These are phyloP conservation scores for Eupeodes corollae DNA, from an alignment of 1,140 invertebrate species.

Conservation along the genomic window DNA sequence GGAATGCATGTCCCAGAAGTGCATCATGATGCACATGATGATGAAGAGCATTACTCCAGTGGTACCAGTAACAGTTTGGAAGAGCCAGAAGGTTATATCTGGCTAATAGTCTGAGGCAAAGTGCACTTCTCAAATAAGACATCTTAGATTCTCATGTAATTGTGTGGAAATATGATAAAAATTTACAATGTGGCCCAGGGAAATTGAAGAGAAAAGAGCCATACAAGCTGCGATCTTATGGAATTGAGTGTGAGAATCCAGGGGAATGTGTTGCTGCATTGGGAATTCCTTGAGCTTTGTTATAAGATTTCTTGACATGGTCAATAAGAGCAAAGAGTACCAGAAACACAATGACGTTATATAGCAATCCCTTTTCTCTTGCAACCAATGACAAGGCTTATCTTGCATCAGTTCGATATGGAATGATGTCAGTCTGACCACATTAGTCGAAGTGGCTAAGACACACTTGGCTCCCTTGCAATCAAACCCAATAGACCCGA, in stretches of 20 bases:
- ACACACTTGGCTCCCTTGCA: slow-evolving; percentile 95
- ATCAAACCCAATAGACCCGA: slow-evolving; percentile 90
- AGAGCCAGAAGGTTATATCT: slow-evolving; percentile 88
- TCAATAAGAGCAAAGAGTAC: slow-evolving; percentile 85
- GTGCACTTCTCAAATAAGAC: slow-evolving; percentile 87
- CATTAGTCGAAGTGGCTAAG: slow-evolving; percentile 85
- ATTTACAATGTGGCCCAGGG: slow-evolving; percentile 94
- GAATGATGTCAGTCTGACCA: slow-evolving; percentile 89
- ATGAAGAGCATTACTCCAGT: slow-evolving; percentile 91
- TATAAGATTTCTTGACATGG: slow-evolving; percentile 90
- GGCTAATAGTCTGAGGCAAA: slow-evolving; percentile 87
- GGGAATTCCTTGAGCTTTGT: slow-evolving; percentile 95
- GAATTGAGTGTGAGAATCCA: slow-evolving; percentile 96
- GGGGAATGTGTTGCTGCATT: slow-evolving; percentile 92
- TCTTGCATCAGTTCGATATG: slow-evolving; percentile 74
- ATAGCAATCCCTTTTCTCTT: slow-evolving; percentile 70
- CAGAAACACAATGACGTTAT: slow-evolving; percentile 91
- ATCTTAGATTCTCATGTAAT: slow-evolving; percentile 84
- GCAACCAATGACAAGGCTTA: slow-evolving; percentile 55
- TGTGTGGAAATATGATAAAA: slow-evolving; percentile 99
- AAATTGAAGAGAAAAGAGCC: slow-evolving; percentile 86
- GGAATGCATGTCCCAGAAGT: slow-evolving; percentile 96
- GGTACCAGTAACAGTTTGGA: slow-evolving; percentile 84
- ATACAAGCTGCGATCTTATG: slow-evolving; percentile 98
- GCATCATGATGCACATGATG: slow-evolving; percentile 90